A percentile compares a stretch with the other conserved stretches of the same genome.
phyloP scores from a whole-genome alignment of 2,888 invertebrate genomes.

The Calameuta filiformis region DNA sequence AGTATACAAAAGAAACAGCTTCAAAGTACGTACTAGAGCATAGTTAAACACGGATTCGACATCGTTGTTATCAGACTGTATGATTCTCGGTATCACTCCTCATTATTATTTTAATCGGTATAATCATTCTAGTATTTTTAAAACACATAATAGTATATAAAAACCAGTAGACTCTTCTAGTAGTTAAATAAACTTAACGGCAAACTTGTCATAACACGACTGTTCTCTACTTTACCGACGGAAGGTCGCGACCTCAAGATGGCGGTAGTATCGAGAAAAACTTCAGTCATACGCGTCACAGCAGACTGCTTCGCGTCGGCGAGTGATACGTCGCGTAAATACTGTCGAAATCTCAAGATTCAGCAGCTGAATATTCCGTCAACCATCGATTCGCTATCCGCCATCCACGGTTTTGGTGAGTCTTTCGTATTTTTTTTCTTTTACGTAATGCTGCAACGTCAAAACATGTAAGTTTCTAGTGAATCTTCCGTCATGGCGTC shows the following conservation, averaged over 20 bases:
- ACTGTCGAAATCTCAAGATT: not conserved
- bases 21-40: not conserved
- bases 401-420: not conserved
- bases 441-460: not conserved
- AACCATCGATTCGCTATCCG: not conserved
- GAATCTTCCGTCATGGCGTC: not conserved
- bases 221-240: not conserved
- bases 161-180: not conserved
- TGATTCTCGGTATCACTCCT: not conserved
- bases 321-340: not conserved
- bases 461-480: not conserved
- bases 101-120: not conserved
- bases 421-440: not conserved
- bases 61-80: not conserved
- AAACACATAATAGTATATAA: not conserved
- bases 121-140: not conserved
- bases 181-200: not conserved
- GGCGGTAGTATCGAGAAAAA: not conserved
- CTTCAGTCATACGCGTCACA: not conserved
- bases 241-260: not conserved
- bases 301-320: not conserved
- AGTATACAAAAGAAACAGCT: not conserved
- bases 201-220: not conserved
- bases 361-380: not conserved
- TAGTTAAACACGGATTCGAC: not conserved